Percentiles rank a stretch among this genome's conserved stretches.
These are phyloP conservation scores for Asteroscopus sphinx DNA, from an alignment of 2,888 invertebrate species.

Conservation along the genomic window DNA sequence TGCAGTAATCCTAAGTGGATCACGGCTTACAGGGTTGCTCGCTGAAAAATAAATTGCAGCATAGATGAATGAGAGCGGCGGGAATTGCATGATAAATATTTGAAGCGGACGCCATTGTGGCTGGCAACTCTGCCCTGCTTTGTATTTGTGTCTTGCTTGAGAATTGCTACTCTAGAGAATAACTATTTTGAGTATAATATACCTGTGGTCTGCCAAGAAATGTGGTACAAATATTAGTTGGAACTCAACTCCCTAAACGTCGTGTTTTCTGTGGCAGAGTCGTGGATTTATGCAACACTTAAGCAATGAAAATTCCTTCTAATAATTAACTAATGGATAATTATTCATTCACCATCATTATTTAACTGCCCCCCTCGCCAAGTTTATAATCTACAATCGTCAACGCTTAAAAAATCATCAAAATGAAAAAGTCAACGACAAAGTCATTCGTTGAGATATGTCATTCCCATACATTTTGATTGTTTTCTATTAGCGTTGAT, in stretches of 20 bases:
- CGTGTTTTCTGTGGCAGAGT: no score
- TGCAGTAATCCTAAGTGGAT: slow-evolving; percentile 55
- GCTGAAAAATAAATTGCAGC: slow-evolving; percentile 75
- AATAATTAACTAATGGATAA: no score
- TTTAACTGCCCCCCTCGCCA: no score
- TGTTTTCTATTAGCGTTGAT: no score
- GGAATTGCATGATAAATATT: slow-evolving; percentile 78
- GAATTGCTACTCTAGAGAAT: slow-evolving; percentile 47
- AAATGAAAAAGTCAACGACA: no score
- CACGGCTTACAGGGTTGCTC: slow-evolving; percentile 52
- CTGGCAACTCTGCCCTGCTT: slow-evolving; percentile 44
- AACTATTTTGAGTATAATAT: slow-evolving; percentile 48
- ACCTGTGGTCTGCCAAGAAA: slow-evolving; percentile 35
- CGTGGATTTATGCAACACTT: no score
- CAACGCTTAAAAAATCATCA: no score
- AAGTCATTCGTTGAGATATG: no score
- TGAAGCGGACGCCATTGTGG: slow-evolving; percentile 64
- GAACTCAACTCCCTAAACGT: not conserved
- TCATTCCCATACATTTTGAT: no score
- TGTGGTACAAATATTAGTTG: slow-evolving; percentile 30
- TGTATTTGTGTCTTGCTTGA: slow-evolving; percentile 46
- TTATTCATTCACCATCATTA: no score
- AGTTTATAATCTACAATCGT: no score
- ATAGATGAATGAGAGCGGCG: slow-evolving; percentile 74
- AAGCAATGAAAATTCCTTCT: no score